Evolutionary conservation across 2,113 vertebrate genomes (phyloP), one percentile per base, ranked within the genome.

Genomic region (Bathybates hornii): DNA sequence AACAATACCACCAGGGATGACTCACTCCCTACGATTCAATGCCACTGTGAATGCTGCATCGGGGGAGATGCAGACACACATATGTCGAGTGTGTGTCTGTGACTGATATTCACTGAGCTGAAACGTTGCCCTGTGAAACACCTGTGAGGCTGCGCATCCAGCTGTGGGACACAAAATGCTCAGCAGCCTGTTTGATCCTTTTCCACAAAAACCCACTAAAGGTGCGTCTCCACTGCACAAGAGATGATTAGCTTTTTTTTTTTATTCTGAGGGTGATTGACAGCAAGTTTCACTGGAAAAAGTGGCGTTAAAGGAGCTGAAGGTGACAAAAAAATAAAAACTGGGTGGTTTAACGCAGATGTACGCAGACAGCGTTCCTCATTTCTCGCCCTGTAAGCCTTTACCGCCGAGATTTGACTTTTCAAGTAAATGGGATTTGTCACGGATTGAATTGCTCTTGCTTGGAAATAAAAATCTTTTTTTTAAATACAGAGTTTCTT

Each of bases 81-180:
- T 24, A 52, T 86, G 79, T 83, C 29, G 29, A 36, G 78, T 57
- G 24, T 63, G 68, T 34, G 78, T 83, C 43, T 80, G 81, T 9
- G 86, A 91, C 90, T 94, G 86, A 90, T 93, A 93, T 93, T 93
- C 91, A 89, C 61, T 56, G 68, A 36, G 76, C 32, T 66, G 68
- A 93, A 82, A 54, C 84, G 89, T 92, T 94, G 89, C 87, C 80
- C 92, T 86, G 85, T 94, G 92, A 95, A 93, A 91, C 86, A 56
- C 91, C 91, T 95, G 91, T 59, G 79, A 83, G 38, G 82, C 86
- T 76, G 61, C 21, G 29, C 83, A 87, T 90, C 53, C 19, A 56
- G 71, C 36, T 27, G 83, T 11, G 76, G 16, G 79, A 90, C 45
- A 45, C 36, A 29, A 73, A 79, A 78, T 12, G 16, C 73, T 86